Base-by-base conservation (phyloP, 2,113 vertebrate genomes). In the Toxotes jaculatrix region DNA sequence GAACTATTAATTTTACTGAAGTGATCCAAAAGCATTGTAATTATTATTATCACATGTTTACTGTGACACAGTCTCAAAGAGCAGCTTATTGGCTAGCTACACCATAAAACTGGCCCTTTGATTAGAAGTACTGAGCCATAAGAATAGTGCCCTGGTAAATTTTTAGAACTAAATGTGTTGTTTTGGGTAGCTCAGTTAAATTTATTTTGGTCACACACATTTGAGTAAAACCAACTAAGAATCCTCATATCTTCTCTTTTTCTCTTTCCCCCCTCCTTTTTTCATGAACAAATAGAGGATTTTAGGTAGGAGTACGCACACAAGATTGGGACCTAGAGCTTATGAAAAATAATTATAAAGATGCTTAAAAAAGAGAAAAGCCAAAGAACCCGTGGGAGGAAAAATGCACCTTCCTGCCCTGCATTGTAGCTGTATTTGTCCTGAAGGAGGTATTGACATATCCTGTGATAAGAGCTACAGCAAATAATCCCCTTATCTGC, bases 401-500 rank as follows among this genome's bases (percentile, higher is more conserved):
- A 84, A 80, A 55, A 31, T 68, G 79, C 68, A 62, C 76, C 84
- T 84, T 82, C 31, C 53, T 82, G 85, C 67, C 83, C 87, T 77
- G 78, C 59, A 71, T 75, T 81, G 82, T 86, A 74, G 69, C 74
- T 71, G 63, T 53, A 62, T 84, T 81, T 88, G 79, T 83, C 80
- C 82, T 61, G 84, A 64, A 87, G 80, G 77, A 77, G 60, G 47
- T 82, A 87, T 88, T 85, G 88, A 84, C 84, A 70, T 72, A 88
- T 83, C 55, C 72, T 11, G n/a, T 21, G 84, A 90, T 86, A 84
- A 78, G 65, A 88, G 74, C 81, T 61, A 74, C 74, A 80, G 65
- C 70, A 77, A 78, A 84, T 85, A 88, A 91, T 91, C 83, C 71
- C 49, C 61, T 88, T 84, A 76, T 87, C 63, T 57, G 36, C 27